Conservation (phyloP, 2,888 invertebrate species). For the Cataglyphis rosenhaueri region DNA sequence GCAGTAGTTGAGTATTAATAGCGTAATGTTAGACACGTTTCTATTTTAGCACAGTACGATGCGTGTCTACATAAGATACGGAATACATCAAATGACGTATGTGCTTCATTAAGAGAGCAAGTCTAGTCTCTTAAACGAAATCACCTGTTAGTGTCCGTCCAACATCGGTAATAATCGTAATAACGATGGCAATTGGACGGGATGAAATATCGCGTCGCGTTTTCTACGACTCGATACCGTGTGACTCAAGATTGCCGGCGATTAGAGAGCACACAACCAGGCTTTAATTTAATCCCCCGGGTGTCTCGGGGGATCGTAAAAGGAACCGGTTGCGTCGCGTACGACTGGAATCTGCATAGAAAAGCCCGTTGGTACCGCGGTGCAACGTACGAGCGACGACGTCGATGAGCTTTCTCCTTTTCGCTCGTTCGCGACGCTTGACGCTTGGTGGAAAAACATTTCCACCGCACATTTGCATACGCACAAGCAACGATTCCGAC, state of each 20-base stretch:
- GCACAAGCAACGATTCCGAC: neutral
- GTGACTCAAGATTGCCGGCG: conserved; percentile 65
- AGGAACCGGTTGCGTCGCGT: conserved; percentile 72
- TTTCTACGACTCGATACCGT: conserved; percentile 43
- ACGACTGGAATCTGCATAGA: conserved; percentile 59
- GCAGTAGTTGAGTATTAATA: conserved; percentile 9
- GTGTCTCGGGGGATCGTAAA: conserved; percentile 64
- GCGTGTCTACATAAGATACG: conserved; percentile 14
- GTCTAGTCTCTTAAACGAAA: neutral
- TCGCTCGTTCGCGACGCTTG: conserved; percentile 4
- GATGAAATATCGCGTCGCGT: conserved; percentile 60
- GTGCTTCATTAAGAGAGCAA: conserved; percentile 23
- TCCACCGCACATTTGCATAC: conserved; percentile 13
- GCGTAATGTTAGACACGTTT: neutral
- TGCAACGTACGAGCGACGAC: neutral
- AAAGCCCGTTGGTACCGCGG: conserved; percentile 39
- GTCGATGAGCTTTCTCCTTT: conserved; percentile 21
- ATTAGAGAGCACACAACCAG: conserved; percentile 65
- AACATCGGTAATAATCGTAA: conserved; percentile 39
- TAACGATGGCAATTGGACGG: conserved; percentile 40
- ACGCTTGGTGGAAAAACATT: neutral
- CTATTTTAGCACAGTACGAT: conserved; percentile 1
- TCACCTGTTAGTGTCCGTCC: conserved; percentile 36
- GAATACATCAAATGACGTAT: neutral
- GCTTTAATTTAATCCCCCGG: conserved; percentile 74